These are phyloP conservation scores for Tachysurus vachellii DNA, from an alignment of 2,113 vertebrate species.

Conservation along the genomic window DNA sequence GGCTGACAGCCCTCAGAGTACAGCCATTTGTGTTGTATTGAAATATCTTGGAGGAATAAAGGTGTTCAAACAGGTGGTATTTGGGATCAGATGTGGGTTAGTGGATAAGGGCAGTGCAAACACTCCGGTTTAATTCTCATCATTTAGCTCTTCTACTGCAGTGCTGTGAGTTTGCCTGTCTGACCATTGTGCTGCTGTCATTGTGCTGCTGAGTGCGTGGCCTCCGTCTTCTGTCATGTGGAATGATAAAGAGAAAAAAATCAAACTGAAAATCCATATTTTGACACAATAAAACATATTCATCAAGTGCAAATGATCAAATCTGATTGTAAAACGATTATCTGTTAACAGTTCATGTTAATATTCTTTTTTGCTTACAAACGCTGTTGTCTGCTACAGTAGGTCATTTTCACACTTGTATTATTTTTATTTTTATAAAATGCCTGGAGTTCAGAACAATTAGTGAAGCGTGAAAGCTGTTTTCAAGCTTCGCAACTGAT, in stretches of 20 bases:
- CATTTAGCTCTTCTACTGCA: constrained; percentile 17
- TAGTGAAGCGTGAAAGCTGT: not conserved
- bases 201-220: not conserved
- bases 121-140: constrained; percentile 2
- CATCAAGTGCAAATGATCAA: not conserved
- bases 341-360: not conserved
- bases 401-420: not conserved
- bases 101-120: constrained; percentile 26
- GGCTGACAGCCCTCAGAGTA: constrained; percentile 22
- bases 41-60: constrained; percentile 26
- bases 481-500: not conserved
- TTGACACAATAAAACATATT: not conserved
- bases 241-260: not conserved
- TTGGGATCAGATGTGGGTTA: constrained; percentile 30
- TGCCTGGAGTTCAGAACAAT: not conserved
- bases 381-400: not conserved
- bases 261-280: constrained; percentile 11
- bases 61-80: constrained; percentile 22
- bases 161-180: constrained; percentile 19
- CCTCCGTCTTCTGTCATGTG: not conserved
- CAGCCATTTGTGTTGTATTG: constrained; percentile 7
- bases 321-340: not conserved
- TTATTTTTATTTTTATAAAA: not conserved
- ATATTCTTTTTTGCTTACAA: not conserved
- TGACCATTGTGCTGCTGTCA: not conserved